Conservation (phyloP, 1,140 invertebrate genomes). For the Drosophila erecta region DNA sequence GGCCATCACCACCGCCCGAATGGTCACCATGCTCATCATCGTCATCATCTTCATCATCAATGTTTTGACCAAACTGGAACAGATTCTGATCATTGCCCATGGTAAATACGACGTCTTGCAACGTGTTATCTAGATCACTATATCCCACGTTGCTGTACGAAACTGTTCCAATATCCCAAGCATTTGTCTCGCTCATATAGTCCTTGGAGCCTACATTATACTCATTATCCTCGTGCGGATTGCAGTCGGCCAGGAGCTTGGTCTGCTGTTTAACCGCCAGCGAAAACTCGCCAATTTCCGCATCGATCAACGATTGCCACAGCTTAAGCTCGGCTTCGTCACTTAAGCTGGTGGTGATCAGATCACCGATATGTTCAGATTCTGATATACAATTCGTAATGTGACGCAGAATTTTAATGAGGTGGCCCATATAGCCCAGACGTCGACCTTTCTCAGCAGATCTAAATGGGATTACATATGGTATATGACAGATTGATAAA, state of each 20-base stretch:
- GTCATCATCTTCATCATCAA: conserved; percentile 77
- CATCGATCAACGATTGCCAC: conserved; percentile 76
- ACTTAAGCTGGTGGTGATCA: conserved; percentile 69
- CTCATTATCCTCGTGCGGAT: conserved; percentile 74
- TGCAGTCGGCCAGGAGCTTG: conserved; percentile 74
- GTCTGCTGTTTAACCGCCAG: conserved; percentile 66
- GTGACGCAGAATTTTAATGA: conserved; percentile 87
- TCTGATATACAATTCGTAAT: conserved; percentile 77
- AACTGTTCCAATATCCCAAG: conserved; percentile 52
- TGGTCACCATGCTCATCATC: conserved; percentile 63
- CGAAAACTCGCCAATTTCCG: conserved; percentile 73
- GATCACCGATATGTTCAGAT: conserved; percentile 82
- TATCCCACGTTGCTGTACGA: conserved; percentile 63
- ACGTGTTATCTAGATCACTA: conserved; percentile 58
- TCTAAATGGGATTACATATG: conserved; percentile 55
- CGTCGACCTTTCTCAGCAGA: conserved; percentile 85
- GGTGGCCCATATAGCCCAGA: conserved; percentile 91
- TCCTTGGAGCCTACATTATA: conserved; percentile 62
- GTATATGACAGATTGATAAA: background rate
- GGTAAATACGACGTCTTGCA: conserved; percentile 73
- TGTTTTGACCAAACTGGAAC: conserved; percentile 70
- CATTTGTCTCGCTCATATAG: conserved; percentile 54
- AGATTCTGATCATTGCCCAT: conserved; percentile 59
- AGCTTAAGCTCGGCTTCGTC: conserved; percentile 61
- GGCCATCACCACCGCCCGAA: conserved; percentile 44